Percentiles rank a stretch among this genome's conserved stretches.
Evolutionary conservation across 2,797 vertebrate species (phyloP).

Genomic region (Champsocephalus esox): DNA sequence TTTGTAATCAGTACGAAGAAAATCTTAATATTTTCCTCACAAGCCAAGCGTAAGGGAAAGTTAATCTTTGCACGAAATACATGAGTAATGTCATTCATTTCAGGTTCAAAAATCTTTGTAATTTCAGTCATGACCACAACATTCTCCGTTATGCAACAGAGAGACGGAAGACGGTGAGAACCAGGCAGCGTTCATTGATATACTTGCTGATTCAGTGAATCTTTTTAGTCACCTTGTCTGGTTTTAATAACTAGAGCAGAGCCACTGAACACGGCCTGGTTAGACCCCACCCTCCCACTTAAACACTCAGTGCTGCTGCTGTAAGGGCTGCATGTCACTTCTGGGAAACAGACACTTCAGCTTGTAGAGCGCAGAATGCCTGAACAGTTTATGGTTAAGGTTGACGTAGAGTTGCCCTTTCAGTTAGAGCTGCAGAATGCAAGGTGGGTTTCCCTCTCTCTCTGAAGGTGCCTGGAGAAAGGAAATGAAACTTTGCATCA

Average conservation of each 20-base stretch:
- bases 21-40: not conserved
- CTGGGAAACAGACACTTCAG: constrained; percentile 75
- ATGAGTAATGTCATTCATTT: constrained; percentile 20
- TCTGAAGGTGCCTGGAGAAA: constrained; percentile 44
- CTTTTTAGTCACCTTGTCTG: constrained; percentile 12
- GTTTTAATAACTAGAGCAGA: constrained; percentile 42
- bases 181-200: constrained; percentile 3
- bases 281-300: constrained; percentile 72
- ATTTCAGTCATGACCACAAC: constrained; percentile 70
- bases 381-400: constrained; percentile 59
- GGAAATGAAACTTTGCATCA: constrained; percentile 36
- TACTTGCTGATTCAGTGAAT: constrained; percentile 67
- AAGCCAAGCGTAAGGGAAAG: not conserved
- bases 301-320: constrained; percentile 25
- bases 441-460: constrained; percentile 48
- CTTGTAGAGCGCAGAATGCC: constrained; percentile 25
- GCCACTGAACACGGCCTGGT: constrained; percentile 44
- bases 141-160: constrained; percentile 31
- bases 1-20: not conserved
- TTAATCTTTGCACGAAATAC: not conserved
- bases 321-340: constrained; percentile 61
- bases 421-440: constrained; percentile 20
- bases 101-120: constrained; percentile 24
- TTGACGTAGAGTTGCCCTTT: constrained; percentile 54
- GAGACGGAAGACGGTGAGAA: constrained; percentile 28